These are phyloP conservation scores for Aromia moschata DNA, from an alignment of 2,888 invertebrate genomes.

Conservation along the genomic window DNA sequence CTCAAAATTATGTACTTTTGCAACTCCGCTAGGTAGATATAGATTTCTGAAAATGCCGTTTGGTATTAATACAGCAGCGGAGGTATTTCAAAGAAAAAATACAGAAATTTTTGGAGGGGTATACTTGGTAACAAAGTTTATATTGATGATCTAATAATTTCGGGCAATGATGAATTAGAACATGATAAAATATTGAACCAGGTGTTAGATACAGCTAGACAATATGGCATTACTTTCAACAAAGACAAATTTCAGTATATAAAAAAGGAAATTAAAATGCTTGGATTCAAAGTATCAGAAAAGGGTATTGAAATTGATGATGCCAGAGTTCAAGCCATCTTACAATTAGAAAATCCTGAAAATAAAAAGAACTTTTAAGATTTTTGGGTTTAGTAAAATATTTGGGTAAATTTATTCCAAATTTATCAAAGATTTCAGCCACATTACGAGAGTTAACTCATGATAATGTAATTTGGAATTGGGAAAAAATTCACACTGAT, in stretches of 20 bases:
- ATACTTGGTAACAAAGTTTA: slow-evolving; percentile 5
- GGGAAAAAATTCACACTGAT: slow-evolving; percentile 28
- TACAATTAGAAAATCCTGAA: not conserved
- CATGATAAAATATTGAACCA: not conserved
- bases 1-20: slow-evolving; percentile 24
- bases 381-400: not conserved
- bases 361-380: not conserved
- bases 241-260: not conserved
- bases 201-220: not conserved
- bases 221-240: not conserved
- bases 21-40: slow-evolving; percentile 27
- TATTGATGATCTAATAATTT: slow-evolving; percentile 6
- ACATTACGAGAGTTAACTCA: slow-evolving; percentile 38
- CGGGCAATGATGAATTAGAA: not conserved
- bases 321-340: not conserved
- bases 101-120: slow-evolving; percentile 12
- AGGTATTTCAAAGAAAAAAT: slow-evolving; percentile 24
- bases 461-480: slow-evolving; percentile 28
- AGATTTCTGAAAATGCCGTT: slow-evolving; percentile 29
- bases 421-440: slow-evolving; percentile 35
- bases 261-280: not conserved
- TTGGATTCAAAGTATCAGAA: not conserved
- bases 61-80: slow-evolving; percentile 28
- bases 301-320: not conserved
- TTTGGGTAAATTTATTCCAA: slow-evolving; percentile 32